Conservation (phyloP, 2,113 vertebrate species). For the Heterocephalus glaber region DNA sequence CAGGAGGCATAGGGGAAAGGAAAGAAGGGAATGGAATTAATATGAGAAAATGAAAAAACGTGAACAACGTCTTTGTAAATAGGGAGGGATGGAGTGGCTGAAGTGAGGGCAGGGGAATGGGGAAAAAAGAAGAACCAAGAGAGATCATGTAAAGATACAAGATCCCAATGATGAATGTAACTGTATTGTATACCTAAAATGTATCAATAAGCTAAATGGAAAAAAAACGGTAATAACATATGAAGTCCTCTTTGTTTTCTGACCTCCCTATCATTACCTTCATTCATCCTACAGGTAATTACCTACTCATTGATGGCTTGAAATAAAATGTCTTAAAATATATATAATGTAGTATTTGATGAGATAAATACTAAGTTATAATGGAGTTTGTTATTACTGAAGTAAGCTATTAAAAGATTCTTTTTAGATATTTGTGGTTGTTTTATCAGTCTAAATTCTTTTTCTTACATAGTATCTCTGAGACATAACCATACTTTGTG, state of each 20-base stretch:
- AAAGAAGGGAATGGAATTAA: no score
- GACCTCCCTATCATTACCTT: not conserved
- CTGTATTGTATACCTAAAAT: no score
- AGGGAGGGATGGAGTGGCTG: no score
- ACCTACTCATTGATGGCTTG: not conserved
- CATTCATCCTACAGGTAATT: not conserved
- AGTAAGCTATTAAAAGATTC: not conserved
- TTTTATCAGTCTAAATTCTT: not conserved
- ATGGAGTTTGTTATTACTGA: not conserved
- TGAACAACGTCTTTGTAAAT: no score
- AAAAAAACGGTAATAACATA: no score
- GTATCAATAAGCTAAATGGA: no score
- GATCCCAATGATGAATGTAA: no score
- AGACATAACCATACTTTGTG: not conserved
- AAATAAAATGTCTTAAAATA: constrained; percentile 17
- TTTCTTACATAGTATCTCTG: not conserved
- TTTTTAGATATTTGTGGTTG: not conserved
- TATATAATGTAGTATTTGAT: not conserved
- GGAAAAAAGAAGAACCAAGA: no score
- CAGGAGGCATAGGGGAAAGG: no score
- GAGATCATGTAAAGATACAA: no score
- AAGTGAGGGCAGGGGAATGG: no score
- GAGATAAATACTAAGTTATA: not conserved
- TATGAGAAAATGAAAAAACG: no score
- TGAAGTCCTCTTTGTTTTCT: not conserved